A percentile compares a stretch with the other conserved stretches of the same genome.
These are phyloP conservation scores for Neoitamus cyanurus DNA, from an alignment of 2,888 invertebrate genomes.

Conservation along the genomic window DNA sequence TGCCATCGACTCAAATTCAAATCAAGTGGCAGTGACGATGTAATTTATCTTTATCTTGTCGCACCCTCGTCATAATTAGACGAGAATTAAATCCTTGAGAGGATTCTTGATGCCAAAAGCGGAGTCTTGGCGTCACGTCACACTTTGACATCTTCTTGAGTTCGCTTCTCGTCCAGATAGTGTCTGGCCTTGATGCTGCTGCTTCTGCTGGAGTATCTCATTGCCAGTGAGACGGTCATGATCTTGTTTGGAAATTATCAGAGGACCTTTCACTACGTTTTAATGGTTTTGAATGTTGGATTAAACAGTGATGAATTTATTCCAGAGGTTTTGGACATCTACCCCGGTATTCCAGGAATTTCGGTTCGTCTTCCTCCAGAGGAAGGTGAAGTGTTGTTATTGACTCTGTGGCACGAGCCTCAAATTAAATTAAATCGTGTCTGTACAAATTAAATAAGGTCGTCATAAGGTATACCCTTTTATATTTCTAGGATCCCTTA, in stretches of 20 bases:
- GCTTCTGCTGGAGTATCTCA: background rate
- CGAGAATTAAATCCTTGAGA: constrained; percentile 8
- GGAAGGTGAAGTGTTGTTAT: background rate
- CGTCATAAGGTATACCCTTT: no score
- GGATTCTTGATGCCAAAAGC: background rate
- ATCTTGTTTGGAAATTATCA: background rate
- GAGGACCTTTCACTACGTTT: background rate
- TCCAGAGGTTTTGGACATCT: background rate
- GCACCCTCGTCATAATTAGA: constrained; percentile 30
- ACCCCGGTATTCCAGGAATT: background rate
- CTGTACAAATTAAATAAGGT: background rate
- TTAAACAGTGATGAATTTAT: background rate
- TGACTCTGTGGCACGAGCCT: background rate
- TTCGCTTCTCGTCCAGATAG: background rate
- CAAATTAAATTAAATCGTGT: background rate
- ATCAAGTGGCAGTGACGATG: background rate
- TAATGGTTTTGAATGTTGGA: background rate
- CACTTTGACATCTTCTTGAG: constrained; percentile 12
- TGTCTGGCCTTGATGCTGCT: background rate
- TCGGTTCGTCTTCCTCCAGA: background rate
- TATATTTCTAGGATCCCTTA: no score
- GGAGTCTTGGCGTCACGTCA: background rate
- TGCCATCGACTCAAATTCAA: background rate
- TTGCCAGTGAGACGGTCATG: background rate
- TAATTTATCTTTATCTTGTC: constrained; percentile 30